phyloP scores from a whole-genome alignment of 2,113 vertebrate species.

The Collichthys lucidus region DNA sequence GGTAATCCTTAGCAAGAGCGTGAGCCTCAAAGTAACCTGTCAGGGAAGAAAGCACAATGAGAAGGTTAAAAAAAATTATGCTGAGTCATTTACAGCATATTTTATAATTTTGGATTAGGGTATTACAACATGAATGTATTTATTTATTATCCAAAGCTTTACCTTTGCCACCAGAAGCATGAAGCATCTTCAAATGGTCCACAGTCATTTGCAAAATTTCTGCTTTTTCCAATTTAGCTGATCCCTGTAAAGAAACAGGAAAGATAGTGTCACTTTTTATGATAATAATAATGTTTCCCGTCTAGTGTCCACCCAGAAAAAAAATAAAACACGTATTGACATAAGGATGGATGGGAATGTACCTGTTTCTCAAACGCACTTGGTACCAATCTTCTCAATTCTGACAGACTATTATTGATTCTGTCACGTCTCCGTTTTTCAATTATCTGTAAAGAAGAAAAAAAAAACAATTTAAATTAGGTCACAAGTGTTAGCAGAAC shows the following conservation, averaged over 20 bases:
- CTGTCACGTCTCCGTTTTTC: constrained; percentile 97
- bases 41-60: constrained; percentile 28
- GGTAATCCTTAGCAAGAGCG: constrained; percentile 97
- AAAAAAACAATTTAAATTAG: background rate
- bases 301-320: background rate
- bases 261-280: background rate
- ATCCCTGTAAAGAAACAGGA: constrained; percentile 84
- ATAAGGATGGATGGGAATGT: background rate
- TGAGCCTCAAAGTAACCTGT: constrained; percentile 97
- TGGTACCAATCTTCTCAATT: constrained; percentile 94
- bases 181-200: constrained; percentile 98
- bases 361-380: constrained; percentile 99
- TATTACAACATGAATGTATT: background rate
- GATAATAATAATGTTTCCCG: background rate
- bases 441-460: constrained; percentile 87
- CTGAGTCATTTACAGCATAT: background rate
- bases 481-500: background rate
- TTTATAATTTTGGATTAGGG: background rate
- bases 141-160: background rate
- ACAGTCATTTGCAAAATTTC: constrained; percentile 99
- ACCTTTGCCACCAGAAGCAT: constrained; percentile 97
- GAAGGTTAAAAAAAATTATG: constrained; percentile 9
- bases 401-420: constrained; percentile 97
- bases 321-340: background rate
- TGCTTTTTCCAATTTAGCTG: constrained; percentile 96